Percentiles rank a stretch among this genome's conserved stretches.
These are phyloP conservation scores for Sapayoa aenigma DNA, from an alignment of 2,113 vertebrate species.

Conservation along the genomic window DNA sequence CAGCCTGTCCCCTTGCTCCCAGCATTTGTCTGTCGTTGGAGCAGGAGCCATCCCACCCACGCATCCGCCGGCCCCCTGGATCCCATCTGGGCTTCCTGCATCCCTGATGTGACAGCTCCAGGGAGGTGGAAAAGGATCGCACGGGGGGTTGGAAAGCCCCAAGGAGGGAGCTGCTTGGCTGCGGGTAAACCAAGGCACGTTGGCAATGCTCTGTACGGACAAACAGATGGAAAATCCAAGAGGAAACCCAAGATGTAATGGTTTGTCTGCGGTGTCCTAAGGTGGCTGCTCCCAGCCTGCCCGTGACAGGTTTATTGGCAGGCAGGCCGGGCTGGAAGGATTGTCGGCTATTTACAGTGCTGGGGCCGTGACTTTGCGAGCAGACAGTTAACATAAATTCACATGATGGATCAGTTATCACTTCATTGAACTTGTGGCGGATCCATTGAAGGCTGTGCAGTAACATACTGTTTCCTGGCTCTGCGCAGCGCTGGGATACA, in stretches of 20 bases:
- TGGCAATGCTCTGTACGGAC: fast-evolving
- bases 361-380: slow-evolving; percentile 78
- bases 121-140: neutral
- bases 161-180: neutral
- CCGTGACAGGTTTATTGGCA: slow-evolving; percentile 82
- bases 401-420: slow-evolving; percentile 84
- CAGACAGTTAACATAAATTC: slow-evolving; percentile 87
- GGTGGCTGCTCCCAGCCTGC: slow-evolving; percentile 65
- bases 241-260: slow-evolving; percentile 52
- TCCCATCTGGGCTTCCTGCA: neutral
- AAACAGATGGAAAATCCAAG: neutral
- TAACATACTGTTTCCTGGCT: slow-evolving; percentile 77
- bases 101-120: slow-evolving; percentile 34
- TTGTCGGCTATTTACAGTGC: slow-evolving; percentile 79
- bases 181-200: neutral
- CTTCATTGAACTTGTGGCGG: slow-evolving; percentile 82
- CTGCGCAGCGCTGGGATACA: slow-evolving; percentile 75
- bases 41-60: neutral
- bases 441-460: slow-evolving; percentile 77
- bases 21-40: fast-evolving
- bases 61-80: neutral
- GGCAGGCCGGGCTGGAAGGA: slow-evolving; percentile 73
- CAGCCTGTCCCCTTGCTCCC: neutral
- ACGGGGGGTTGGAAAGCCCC: neutral
- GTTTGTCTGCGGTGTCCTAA: slow-evolving; percentile 74